A percentile compares a stretch with the other conserved stretches of the same genome.
phyloP scores from a whole-genome alignment of 2,888 invertebrate species.

The Rhimphoctona megacephalus region DNA sequence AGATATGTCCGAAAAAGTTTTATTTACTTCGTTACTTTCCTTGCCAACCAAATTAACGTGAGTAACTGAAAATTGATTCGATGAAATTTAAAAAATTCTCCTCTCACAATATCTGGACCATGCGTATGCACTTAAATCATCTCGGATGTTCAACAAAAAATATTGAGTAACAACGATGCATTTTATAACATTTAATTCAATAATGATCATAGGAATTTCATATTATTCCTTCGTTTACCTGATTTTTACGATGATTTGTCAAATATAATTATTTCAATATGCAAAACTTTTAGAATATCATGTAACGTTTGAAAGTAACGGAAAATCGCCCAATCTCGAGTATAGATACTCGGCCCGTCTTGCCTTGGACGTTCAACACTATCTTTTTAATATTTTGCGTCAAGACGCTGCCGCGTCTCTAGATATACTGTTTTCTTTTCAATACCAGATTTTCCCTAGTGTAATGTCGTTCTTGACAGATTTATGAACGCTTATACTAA shows the following conservation, averaged over 20 bases:
- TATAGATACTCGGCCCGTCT: no score
- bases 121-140: neutral
- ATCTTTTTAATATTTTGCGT: no score
- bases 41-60: neutral
- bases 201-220: neutral
- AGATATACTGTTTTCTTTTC: neutral
- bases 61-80: neutral
- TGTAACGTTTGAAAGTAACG: no score
- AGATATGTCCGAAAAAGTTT: neutral
- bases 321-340: no score
- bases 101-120: neutral
- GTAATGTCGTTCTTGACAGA: conserved; percentile 31
- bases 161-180: neutral
- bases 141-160: neutral
- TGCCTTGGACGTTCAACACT: no score
- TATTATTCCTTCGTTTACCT: neutral
- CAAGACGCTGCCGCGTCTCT: no score
- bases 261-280: neutral
- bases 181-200: neutral
- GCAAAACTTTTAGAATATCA: conserved; percentile 4
- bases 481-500: conserved; percentile 41
- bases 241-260: neutral
- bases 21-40: neutral
- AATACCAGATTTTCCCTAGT: conserved; percentile 15
- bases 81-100: neutral